A percentile compares a stretch with the other conserved stretches of the same genome.
phyloP scores from a whole-genome alignment of 2,113 vertebrate species.

The Arothron firmamentum region DNA sequence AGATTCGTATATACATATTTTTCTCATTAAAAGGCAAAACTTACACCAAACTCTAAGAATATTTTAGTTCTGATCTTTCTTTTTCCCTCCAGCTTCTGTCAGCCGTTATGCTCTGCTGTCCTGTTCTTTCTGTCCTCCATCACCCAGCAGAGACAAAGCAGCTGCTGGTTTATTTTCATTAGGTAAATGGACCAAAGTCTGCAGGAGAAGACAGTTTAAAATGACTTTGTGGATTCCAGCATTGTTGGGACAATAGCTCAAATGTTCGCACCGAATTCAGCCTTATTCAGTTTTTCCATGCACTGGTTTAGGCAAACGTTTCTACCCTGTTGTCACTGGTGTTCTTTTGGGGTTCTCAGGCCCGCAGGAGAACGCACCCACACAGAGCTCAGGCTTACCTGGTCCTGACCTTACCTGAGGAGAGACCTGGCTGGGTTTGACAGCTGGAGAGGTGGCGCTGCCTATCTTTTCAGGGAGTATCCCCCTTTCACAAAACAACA shows the following conservation, averaged over 20 bases:
- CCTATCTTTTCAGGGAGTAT: slow-evolving; percentile 60
- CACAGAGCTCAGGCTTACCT: slow-evolving; percentile 17
- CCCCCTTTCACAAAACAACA: slow-evolving; percentile 55
- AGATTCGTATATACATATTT: no score
- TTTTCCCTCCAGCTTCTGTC: slow-evolving; percentile 20
- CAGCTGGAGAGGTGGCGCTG: slow-evolving; percentile 20
- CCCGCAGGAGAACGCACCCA: slow-evolving; percentile 15
- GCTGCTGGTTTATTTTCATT: slow-evolving; percentile 59
- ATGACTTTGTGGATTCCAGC: slow-evolving; percentile 53
- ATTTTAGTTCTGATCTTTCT: background rate
- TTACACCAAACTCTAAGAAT: no score
- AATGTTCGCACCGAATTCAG: slow-evolving; percentile 52
- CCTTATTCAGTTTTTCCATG: slow-evolving; percentile 51
- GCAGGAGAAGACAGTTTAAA: slow-evolving; percentile 55
- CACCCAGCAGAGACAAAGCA: slow-evolving; percentile 41
- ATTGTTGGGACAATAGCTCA: slow-evolving; percentile 52
- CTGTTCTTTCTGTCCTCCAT: slow-evolving; percentile 42
- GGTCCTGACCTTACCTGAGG: slow-evolving; percentile 31
- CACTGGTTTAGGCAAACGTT: slow-evolving; percentile 2
- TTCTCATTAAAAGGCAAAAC: no score
- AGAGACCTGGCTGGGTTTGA: slow-evolving; percentile 29
- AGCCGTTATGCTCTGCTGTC: slow-evolving; percentile 2
- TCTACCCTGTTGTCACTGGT: slow-evolving; percentile 12
- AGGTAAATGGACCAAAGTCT: slow-evolving; percentile 64
- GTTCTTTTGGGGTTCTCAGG: slow-evolving; percentile 2